These are phyloP conservation scores for Drosophila melanosoma DNA, from an alignment of 2,888 invertebrate species.

Conservation along the genomic window DNA sequence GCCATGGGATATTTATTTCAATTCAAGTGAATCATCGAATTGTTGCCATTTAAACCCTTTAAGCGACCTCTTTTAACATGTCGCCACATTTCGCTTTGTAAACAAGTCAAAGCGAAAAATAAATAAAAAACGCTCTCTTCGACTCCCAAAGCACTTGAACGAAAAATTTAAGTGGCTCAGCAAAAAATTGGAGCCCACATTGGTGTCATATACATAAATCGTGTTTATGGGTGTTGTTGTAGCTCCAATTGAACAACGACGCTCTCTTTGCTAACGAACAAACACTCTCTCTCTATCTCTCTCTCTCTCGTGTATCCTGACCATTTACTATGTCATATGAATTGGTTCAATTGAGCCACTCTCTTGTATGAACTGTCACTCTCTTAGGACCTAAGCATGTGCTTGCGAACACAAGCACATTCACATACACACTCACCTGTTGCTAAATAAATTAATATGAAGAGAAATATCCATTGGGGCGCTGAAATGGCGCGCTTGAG, in stretches of 20 bases:
- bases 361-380: conserved; percentile 38
- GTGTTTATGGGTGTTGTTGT: neutral
- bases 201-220: conserved; percentile 28
- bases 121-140: conserved; percentile 15
- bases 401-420: conserved; percentile 3
- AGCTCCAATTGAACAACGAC: conserved; percentile 1
- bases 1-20: conserved; percentile 18
- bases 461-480: conserved; percentile 80
- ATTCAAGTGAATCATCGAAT: conserved; percentile 21
- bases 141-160: conserved; percentile 23
- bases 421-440: conserved; percentile 74
- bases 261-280: conserved; percentile 2
- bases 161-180: conserved; percentile 49
- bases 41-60: conserved; percentile 32
- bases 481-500: conserved; percentile 68
- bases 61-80: conserved; percentile 47
- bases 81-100: conserved; percentile 45
- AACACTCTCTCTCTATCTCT: neutral
- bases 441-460: conserved; percentile 80
- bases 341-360: conserved; percentile 29
- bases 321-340: conserved; percentile 13
- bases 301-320: conserved; percentile 2
- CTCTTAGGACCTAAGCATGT: conserved; percentile 41
- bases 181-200: conserved; percentile 48
- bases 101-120: conserved; percentile 28